Percentiles rank a stretch among this genome's conserved stretches.
Conservation (phyloP, 2,888 invertebrate species). For the Macroteleia sp. region DNA sequence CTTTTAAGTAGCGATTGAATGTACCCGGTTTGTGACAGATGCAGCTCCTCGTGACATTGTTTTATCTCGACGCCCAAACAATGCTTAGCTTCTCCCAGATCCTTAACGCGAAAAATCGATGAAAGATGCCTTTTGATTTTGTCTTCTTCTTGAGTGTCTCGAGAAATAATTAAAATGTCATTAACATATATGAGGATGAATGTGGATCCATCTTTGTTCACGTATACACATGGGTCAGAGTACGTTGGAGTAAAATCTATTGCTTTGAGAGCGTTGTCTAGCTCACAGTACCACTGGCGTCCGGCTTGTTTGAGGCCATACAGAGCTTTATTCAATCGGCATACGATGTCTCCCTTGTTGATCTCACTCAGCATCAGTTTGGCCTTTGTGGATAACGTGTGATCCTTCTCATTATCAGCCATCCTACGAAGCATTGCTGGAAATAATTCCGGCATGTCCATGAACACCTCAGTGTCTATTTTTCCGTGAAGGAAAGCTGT, state of each 20-base stretch:
- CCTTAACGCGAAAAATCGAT: not conserved
- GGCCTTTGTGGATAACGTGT: not conserved
- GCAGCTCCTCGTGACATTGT: not conserved
- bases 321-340: not conserved
- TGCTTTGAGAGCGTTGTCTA: not conserved
- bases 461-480: not conserved
- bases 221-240: not conserved
- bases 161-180: not conserved
- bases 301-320: not conserved
- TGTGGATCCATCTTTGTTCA: not conserved
- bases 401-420: not conserved
- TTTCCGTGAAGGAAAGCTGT: not conserved
- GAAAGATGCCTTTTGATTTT: not conserved
- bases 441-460: not conserved
- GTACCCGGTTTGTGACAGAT: not conserved
- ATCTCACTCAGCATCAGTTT: not conserved
- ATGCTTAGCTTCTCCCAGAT: slow-evolving; percentile 1
- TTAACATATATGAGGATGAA: too few species aligned
- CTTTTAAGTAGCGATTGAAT: not conserved
- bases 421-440: not conserved
- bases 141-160: not conserved
- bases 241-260: not conserved
- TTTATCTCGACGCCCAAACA: slow-evolving; percentile 10
- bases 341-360: not conserved
- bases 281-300: not conserved